These are phyloP conservation scores for Musca vetustissima DNA, from an alignment of 1,140 invertebrate genomes.

Conservation along the genomic window DNA sequence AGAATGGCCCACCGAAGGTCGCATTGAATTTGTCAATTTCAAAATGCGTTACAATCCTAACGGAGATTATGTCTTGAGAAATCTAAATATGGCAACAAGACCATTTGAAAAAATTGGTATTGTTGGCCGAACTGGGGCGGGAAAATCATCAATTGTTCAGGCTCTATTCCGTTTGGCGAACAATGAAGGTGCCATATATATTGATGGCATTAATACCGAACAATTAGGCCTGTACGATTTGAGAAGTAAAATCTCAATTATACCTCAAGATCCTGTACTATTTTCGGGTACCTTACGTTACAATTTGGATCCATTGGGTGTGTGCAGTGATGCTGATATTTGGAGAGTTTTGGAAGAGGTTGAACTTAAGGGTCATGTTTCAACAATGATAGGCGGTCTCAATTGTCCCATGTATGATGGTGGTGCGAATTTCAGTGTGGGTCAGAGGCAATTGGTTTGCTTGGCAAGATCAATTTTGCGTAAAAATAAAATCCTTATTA, in stretches of 20 bases:
- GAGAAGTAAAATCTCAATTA: constrained; percentile 73
- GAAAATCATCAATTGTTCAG: constrained; percentile 86
- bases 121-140: constrained; percentile 86
- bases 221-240: constrained; percentile 64
- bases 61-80: constrained; percentile 64
- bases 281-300: constrained; percentile 76
- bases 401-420: constrained; percentile 66
- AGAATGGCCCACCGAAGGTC: constrained; percentile 73
- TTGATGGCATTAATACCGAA: constrained; percentile 64
- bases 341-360: constrained; percentile 85
- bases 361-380: constrained; percentile 67
- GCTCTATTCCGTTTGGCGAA: constrained; percentile 78
- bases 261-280: constrained; percentile 77
- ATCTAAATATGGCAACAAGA: constrained; percentile 67
- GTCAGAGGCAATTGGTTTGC: constrained; percentile 79
- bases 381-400: constrained; percentile 62
- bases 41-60: constrained; percentile 55
- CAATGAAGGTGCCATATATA: constrained; percentile 63
- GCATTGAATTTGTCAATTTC: constrained; percentile 69
- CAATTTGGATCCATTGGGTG: constrained; percentile 80
- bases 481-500: constrained; percentile 74
- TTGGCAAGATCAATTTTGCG: constrained; percentile 74
- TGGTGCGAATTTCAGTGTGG: constrained; percentile 73
- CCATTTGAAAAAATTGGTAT: constrained; percentile 80
- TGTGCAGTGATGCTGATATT: constrained; percentile 71